Evolutionary conservation across 2,888 invertebrate species (phyloP).

Genomic region (Drosophila pseudotakahashii): DNA sequence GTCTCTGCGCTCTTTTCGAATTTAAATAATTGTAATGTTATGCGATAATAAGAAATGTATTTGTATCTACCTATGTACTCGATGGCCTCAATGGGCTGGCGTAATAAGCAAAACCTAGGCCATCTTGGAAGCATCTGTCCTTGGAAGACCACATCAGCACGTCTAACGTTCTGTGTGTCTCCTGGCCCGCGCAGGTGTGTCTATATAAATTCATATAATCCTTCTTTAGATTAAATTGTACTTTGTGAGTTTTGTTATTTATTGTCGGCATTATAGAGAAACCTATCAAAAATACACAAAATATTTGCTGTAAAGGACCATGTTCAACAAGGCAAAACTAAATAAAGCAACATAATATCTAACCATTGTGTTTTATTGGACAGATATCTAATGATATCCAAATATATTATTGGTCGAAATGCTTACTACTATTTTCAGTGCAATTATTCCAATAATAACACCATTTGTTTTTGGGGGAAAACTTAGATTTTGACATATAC

Average conservation of each 20-base stretch:
- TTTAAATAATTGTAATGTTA: constrained; percentile 73
- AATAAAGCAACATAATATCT: constrained; percentile 71
- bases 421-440: too few relatives aligned
- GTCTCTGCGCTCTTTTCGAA: constrained; percentile 71
- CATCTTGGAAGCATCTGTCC: constrained; percentile 11
- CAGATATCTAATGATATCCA: background rate
- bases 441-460: too few relatives aligned
- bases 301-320: constrained; percentile 74
- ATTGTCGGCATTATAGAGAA: constrained; percentile 76
- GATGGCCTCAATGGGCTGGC: constrained; percentile 39
- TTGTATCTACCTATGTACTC: constrained; percentile 34
- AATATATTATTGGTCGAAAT: too few relatives aligned
- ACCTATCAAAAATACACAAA: constrained; percentile 72
- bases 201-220: constrained; percentile 38
- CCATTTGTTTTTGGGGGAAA: too few relatives aligned
- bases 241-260: constrained; percentile 81
- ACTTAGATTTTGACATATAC: too few relatives aligned
- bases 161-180: constrained; percentile 61
- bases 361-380: constrained; percentile 7
- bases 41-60: constrained; percentile 32
- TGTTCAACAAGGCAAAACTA: constrained; percentile 73
- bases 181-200: constrained; percentile 23
- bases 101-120: constrained; percentile 30
- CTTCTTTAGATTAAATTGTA: constrained; percentile 66
- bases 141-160: constrained; percentile 41